phyloP scores from a whole-genome alignment of 2,888 invertebrate genomes.

The Lepidocyrtinus sp. region DNA sequence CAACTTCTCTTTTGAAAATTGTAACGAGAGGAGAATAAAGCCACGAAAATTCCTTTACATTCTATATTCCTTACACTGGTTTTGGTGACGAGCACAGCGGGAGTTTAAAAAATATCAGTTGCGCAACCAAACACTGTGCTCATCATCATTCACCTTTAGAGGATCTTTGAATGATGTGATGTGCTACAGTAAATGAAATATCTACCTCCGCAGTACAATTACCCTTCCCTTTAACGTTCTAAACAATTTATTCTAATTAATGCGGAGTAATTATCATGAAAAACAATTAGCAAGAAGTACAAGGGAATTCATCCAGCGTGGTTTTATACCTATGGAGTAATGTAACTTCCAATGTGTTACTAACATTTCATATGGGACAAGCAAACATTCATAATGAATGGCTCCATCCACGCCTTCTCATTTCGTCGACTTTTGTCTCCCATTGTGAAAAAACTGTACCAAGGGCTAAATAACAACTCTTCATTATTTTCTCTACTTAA shows the following conservation, averaged over 20 bases:
- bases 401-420: constrained; percentile 54
- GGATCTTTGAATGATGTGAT: background rate
- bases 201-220: background rate
- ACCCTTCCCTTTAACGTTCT: background rate
- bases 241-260: constrained; percentile 63
- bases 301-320: constrained; percentile 8
- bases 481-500: background rate
- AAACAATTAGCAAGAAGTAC: constrained; percentile 51
- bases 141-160: constrained; percentile 56
- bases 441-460: constrained; percentile 8
- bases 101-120: constrained; percentile 61
- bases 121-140: constrained; percentile 52
- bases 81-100: constrained; percentile 53
- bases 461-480: background rate
- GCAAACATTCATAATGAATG: constrained; percentile 30
- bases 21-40: background rate
- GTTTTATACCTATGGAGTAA: background rate
- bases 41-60: constrained; percentile 47
- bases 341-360: background rate
- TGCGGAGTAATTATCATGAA: constrained; percentile 64
- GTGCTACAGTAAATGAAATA: background rate
- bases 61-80: constrained; percentile 11
- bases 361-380: constrained; percentile 15
- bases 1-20: background rate
- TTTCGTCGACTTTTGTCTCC: constrained; percentile 41